phyloP scores from a whole-genome alignment of 2,113 vertebrate genomes.

The Poicephalus gulielmi region DNA sequence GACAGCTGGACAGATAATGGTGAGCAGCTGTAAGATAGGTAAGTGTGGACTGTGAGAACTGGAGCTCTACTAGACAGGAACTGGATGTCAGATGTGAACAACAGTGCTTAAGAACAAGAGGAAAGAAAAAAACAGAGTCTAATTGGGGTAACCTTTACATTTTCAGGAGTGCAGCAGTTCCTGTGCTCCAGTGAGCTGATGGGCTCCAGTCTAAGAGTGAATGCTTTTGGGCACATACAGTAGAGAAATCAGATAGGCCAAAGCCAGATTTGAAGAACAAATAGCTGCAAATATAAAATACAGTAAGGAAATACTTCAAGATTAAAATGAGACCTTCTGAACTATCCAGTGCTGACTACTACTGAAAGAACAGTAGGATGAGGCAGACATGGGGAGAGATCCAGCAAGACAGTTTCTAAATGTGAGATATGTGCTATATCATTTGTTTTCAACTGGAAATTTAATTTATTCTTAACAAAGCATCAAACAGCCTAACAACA shows the following conservation, averaged over 20 bases:
- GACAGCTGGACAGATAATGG: constrained; percentile 40
- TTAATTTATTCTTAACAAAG: neutral
- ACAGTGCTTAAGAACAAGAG: neutral
- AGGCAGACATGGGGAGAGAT: neutral
- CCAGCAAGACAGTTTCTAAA: neutral
- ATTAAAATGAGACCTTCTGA: neutral
- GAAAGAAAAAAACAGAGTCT: neutral
- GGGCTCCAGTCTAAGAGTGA: neutral
- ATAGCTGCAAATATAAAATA: neutral
- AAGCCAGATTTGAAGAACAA: neutral
- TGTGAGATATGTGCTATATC: neutral
- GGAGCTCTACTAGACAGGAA: constrained; percentile 6
- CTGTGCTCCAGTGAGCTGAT: neutral
- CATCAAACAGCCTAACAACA: neutral
- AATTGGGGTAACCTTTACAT: neutral
- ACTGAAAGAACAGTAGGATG: neutral
- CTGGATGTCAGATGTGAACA: constrained; percentile 27
- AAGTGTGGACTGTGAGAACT: constrained; percentile 6
- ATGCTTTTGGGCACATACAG: neutral
- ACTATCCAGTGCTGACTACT: neutral
- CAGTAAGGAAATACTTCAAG: neutral
- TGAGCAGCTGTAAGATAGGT: neutral
- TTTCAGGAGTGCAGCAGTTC: neutral
- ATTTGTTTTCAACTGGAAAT: neutral
- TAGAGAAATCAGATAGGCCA: neutral